Base-by-base conservation (phyloP, 2,113 vertebrate genomes). In the Caracal caracal region DNA sequence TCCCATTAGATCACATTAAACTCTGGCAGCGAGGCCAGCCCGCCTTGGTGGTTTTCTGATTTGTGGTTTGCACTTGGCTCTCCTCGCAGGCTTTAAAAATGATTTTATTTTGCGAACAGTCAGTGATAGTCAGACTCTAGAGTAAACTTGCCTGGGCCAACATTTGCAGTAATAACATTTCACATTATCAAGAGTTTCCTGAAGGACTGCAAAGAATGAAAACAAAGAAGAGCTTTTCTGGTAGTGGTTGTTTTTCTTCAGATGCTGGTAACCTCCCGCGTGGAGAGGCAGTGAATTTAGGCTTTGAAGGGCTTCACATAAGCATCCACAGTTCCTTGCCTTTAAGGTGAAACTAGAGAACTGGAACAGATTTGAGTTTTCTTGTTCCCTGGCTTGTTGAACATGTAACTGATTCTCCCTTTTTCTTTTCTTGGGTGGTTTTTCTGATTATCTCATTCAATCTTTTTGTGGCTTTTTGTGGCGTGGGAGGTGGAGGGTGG, bases 61-160 rank as follows among this genome's bases (percentile, higher is more conserved):
- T 98, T 99, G 99, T 98, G 98, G 99, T 98, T 99, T 98, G 98
- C 97, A 98, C 98, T 98, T 99, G 98, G 98, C 98, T 98, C 98
- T 98, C 98, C 88, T 98, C 94, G 53, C 96, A 97, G 98, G 96
- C 95, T 98, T 99, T 98, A 98, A 98, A 98, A 99, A 98, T 98
- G 98, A 98, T 99, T 99, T 98, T 98, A 98, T 98, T 99, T 98
- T 98, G 98, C 95, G 98, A 98, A 98, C 84, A 96, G 97, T 98
- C 98, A 98, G 95, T 98, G 98, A 98, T 98, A 98, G 98, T 98
- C 98, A 98, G 98, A 98, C 98, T 98, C 98, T 98, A 97, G 98
- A 98, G 98, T 97, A 98, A 98, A 98, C 97, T 98, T 97, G 97
- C 97, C 97, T 98, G 98, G 93, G 98, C 98, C 97, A 98, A 97